phyloP scores from a whole-genome alignment of 2,888 invertebrate species.

The Synanthedon tipuliformis region DNA sequence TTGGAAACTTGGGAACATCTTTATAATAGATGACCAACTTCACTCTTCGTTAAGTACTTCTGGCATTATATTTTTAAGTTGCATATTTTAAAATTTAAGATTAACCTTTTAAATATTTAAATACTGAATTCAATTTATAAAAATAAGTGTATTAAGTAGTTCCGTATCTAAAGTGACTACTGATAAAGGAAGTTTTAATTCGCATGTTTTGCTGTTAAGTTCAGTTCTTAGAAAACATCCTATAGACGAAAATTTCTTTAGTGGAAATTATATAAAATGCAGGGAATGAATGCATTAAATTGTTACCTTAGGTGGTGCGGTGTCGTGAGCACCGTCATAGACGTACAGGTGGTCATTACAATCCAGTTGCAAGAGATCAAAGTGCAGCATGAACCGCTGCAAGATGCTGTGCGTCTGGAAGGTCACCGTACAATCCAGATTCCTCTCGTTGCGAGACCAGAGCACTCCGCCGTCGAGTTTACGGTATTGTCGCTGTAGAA shows the following conservation, averaged over 20 bases:
- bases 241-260: conserved; percentile 3
- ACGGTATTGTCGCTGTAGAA: conserved; percentile 87
- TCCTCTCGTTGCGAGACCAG: conserved; percentile 90
- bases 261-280: not conserved
- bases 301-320: conserved; percentile 86
- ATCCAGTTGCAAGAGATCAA: conserved; percentile 90
- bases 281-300: not conserved
- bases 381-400: conserved; percentile 93
- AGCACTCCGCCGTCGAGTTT: conserved; percentile 93
- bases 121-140: too few species aligned
- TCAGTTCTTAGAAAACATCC: too few species aligned
- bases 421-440: conserved; percentile 91
- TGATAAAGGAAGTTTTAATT: too few species aligned
- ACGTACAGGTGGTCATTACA: conserved; percentile 94
- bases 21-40: too few species aligned
- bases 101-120: too few species aligned
- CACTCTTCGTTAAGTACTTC: too few species aligned
- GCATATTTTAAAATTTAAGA: too few species aligned
- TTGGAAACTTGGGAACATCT: too few species aligned
- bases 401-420: conserved; percentile 95
- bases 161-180: too few species aligned
- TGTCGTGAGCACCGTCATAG: conserved; percentile 92
- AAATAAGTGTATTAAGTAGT: too few species aligned
- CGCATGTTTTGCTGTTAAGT: too few species aligned
- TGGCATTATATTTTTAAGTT: too few species aligned